phyloP scores from a whole-genome alignment of 2,888 invertebrate species.

The Adelphocoris suturalis region DNA sequence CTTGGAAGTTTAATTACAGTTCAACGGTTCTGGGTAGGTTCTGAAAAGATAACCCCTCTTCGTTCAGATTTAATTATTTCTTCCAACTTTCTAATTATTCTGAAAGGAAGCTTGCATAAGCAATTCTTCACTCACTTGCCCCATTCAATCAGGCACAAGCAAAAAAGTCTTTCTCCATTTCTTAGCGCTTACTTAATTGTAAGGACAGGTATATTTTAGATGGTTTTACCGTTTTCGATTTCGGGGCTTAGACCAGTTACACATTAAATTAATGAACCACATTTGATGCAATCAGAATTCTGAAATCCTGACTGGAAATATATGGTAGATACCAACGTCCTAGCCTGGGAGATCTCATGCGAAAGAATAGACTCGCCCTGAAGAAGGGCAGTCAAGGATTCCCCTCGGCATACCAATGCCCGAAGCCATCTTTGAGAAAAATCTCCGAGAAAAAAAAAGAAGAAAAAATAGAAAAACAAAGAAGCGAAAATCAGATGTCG shows the following conservation, averaged over 20 bases:
- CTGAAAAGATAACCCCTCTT: no score
- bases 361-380: neutral
- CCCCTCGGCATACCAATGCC: conserved; percentile 9
- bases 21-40: no score
- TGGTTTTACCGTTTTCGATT: neutral
- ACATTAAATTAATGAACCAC: neutral
- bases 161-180: no score
- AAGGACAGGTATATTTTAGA: neutral
- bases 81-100: no score
- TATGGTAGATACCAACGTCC: no score
- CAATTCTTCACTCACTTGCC: no score
- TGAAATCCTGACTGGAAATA: no score
- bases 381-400: neutral
- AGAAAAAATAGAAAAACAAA: neutral
- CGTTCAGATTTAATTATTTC: no score
- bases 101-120: no score
- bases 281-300: neutral
- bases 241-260: neutral
- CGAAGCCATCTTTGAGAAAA: neutral
- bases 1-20: no score
- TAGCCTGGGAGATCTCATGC: neutral
- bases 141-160: no score
- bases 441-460: neutral
- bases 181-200: no score
- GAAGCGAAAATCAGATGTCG: conserved; percentile 40